phyloP scores from a whole-genome alignment of 2,888 invertebrate species.

The Torymus tubicola region DNA sequence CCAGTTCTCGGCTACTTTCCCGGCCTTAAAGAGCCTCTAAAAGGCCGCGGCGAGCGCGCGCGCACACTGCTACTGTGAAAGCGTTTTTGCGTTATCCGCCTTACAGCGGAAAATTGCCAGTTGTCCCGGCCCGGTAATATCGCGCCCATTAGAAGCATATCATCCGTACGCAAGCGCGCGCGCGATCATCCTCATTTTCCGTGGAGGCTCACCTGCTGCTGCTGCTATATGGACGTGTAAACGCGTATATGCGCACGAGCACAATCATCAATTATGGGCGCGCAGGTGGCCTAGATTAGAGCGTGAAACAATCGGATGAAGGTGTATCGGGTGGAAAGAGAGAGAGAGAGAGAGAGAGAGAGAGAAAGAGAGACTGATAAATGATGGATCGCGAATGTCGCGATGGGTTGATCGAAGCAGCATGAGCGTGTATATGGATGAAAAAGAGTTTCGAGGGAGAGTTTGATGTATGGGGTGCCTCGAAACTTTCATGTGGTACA shows the following conservation, averaged over 20 bases:
- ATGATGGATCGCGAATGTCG: no score
- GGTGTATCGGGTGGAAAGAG: not conserved
- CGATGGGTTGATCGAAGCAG: no score
- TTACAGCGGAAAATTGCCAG: conserved; percentile 51
- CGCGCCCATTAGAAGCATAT: conserved; percentile 53
- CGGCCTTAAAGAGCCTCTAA: conserved; percentile 41
- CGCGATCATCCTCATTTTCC: conserved; percentile 52
- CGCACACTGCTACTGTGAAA: conserved; percentile 32
- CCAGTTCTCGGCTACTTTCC: conserved; percentile 46
- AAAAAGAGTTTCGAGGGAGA: no score
- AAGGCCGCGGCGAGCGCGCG: conserved; percentile 20
- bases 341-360: no score
- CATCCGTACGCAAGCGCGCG: conserved; percentile 27
- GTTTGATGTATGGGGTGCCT: no score
- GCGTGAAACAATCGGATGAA: conserved; percentile 20
- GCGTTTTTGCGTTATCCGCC: conserved; percentile 47
- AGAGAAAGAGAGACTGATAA: no score
- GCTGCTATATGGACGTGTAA: not conserved
- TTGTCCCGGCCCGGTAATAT: conserved; percentile 48
- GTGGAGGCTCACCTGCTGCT: conserved; percentile 17
- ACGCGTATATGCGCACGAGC: not conserved
- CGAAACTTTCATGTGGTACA: no score
- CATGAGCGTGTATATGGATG: no score
- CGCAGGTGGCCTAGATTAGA: not conserved
- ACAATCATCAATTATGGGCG: conserved; percentile 44